Evolutionary conservation across 2,797 vertebrate genomes (phyloP).

Genomic region (Coregonus ussuriensis): DNA sequence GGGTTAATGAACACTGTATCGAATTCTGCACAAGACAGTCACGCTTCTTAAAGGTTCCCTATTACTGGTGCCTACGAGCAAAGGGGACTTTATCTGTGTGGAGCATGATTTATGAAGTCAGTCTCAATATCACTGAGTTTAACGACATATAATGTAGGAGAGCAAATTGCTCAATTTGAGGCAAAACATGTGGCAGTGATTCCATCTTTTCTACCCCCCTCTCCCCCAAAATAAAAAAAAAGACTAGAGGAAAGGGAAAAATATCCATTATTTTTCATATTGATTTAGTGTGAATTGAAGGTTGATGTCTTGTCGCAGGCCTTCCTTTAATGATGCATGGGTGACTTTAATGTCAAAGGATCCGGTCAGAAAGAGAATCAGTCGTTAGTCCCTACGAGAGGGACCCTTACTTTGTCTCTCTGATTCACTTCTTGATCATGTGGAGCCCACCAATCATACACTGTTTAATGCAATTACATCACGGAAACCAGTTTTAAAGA

Average conservation of each 20-base stretch:
- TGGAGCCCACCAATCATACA: slow-evolving; percentile 38
- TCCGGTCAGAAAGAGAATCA: neutral
- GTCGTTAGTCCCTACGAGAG: neutral
- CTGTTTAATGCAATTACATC: slow-evolving; percentile 47
- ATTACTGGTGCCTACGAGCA: slow-evolving; percentile 14
- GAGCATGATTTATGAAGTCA: slow-evolving; percentile 43
- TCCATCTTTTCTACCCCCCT: slow-evolving; percentile 17
- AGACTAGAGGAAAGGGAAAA: neutral
- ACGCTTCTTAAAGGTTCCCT: slow-evolving; percentile 28
- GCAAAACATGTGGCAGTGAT: slow-evolving; percentile 26
- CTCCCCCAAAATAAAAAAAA: neutral
- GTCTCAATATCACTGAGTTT: slow-evolving; percentile 39
- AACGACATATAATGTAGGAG: slow-evolving; percentile 39
- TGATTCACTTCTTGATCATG: neutral
- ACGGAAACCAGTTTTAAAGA: slow-evolving; percentile 40
- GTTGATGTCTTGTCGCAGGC: neutral
- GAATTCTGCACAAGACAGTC: slow-evolving; percentile 27
- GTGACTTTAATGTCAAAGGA: neutral
- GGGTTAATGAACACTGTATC: slow-evolving; percentile 41
- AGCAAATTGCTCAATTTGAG: slow-evolving; percentile 45
- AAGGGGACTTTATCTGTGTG: slow-evolving; percentile 27
- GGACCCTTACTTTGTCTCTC: neutral
- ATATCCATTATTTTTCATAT: slow-evolving; percentile 13
- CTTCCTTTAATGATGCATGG: neutral
- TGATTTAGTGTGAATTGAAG: neutral